phyloP scores from a whole-genome alignment of 2,113 vertebrate species.

The Ellobius talpinus region DNA sequence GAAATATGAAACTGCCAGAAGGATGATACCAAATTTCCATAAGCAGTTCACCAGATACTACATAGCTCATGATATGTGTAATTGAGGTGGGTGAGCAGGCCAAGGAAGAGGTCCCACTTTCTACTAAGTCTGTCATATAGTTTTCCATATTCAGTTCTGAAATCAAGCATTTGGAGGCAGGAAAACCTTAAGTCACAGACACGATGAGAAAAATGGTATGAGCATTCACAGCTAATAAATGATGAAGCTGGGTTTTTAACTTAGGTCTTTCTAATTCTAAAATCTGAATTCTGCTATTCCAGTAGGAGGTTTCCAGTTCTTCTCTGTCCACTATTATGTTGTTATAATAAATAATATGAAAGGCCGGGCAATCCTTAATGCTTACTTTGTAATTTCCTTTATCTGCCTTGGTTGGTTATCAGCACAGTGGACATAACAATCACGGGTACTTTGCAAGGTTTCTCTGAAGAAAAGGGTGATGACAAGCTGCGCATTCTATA shows the following conservation, averaged over 20 bases:
- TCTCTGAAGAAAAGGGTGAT: not conserved
- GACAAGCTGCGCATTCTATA: not conserved
- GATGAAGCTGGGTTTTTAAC: not conserved
- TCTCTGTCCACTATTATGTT: not conserved
- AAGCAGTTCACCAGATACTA: not conserved
- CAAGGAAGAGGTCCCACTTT: not conserved
- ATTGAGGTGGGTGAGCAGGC: not conserved
- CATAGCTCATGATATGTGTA: not conserved
- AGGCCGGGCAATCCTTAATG: not conserved
- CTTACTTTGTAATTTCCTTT: not conserved
- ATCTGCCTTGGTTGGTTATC: not conserved
- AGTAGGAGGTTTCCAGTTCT: not conserved
- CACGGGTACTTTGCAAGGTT: not conserved
- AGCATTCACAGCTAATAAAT: not conserved
- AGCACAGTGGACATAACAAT: not conserved
- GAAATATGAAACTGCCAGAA: not conserved
- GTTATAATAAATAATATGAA: not conserved
- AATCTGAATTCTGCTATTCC: not conserved
- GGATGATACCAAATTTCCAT: not conserved
- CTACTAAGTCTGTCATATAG: not conserved
- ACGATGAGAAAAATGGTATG: not conserved
- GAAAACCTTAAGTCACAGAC: not conserved
- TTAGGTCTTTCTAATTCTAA: not conserved
- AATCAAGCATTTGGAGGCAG: not conserved
- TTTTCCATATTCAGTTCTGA: not conserved